A percentile compares a stretch with the other conserved stretches of the same genome.
Conservation (phyloP, 2,113 vertebrate genomes). For the Alexandromys fortis region DNA sequence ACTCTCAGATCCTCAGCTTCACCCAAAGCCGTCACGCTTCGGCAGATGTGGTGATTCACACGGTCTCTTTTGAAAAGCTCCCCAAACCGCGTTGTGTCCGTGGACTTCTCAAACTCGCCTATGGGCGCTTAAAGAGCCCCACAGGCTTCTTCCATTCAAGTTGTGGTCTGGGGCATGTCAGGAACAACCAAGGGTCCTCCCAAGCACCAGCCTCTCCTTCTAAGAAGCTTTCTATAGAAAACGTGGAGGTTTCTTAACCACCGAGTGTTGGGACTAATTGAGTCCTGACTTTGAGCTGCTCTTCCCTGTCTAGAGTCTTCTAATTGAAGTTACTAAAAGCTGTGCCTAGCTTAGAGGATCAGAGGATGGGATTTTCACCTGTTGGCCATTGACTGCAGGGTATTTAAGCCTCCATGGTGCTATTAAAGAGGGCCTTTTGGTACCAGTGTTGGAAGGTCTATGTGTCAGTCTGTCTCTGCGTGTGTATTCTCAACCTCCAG, state of each 20-base stretch:
- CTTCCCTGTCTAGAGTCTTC: no score
- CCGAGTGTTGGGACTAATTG: no score
- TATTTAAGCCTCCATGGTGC: no score
- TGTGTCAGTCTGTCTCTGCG: no score
- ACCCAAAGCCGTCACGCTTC: neutral
- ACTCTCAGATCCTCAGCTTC: neutral
- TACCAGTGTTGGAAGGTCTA: no score
- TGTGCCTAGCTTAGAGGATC: no score
- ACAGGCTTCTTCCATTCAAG: neutral
- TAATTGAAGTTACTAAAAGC: no score
- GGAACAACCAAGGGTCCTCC: neutral
- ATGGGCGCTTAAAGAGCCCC: neutral
- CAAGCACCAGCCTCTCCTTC: neutral
- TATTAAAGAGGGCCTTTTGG: no score
- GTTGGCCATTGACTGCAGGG: no score
- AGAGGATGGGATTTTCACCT: no score
- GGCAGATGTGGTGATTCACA: constrained; percentile 8
- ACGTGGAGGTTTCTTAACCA: neutral
- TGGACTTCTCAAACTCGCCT: constrained; percentile 20
- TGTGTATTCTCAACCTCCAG: no score
- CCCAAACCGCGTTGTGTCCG: neutral
- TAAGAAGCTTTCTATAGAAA: neutral
- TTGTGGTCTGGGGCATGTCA: neutral
- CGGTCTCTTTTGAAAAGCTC: neutral
- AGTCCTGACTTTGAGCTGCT: no score